Conservation (phyloP, 2,113 vertebrate species). For the Halichoerus grypus region DNA sequence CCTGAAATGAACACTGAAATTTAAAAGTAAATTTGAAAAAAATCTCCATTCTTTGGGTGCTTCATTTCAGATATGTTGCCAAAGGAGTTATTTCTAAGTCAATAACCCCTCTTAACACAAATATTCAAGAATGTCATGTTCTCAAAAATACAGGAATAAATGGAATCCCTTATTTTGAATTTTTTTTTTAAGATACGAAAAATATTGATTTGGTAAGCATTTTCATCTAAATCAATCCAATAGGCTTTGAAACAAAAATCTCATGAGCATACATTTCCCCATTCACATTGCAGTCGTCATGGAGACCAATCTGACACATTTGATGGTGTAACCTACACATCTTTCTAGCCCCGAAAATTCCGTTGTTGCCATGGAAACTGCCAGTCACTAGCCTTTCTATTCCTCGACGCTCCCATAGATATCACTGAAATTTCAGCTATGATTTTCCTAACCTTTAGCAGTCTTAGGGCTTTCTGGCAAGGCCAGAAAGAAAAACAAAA, state of each 20-base stretch:
- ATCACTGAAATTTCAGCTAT: conserved; percentile 65
- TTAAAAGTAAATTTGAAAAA: conserved; percentile 61
- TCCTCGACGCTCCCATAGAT: conserved; percentile 64
- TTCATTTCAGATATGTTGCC: conserved; percentile 22
- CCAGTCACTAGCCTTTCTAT: conserved; percentile 75
- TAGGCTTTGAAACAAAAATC: conserved; percentile 75
- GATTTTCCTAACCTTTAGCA: conserved; percentile 51
- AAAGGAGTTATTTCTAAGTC: conserved; percentile 44
- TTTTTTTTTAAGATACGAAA: conserved; percentile 36
- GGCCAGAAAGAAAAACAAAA: conserved; percentile 20
- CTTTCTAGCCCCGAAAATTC: conserved; percentile 69
- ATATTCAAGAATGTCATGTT: conserved; percentile 59
- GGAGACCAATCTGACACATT: conserved; percentile 80
- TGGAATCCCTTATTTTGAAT: conserved; percentile 37
- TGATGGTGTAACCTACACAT: conserved; percentile 80
- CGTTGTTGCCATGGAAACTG: conserved; percentile 80
- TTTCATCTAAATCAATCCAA: conserved; percentile 70
- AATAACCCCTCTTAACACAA: conserved; percentile 20
- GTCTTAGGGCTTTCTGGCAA: conserved; percentile 27
- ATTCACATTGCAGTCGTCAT: conserved; percentile 79
- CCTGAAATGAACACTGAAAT: conserved; percentile 60
- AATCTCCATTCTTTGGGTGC: not conserved
- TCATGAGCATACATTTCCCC: conserved; percentile 71
- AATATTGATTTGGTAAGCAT: conserved; percentile 61
- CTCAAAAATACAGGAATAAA: conserved; percentile 21